Conservation (phyloP, 2,113 vertebrate species). For the Gulo gulo region DNA sequence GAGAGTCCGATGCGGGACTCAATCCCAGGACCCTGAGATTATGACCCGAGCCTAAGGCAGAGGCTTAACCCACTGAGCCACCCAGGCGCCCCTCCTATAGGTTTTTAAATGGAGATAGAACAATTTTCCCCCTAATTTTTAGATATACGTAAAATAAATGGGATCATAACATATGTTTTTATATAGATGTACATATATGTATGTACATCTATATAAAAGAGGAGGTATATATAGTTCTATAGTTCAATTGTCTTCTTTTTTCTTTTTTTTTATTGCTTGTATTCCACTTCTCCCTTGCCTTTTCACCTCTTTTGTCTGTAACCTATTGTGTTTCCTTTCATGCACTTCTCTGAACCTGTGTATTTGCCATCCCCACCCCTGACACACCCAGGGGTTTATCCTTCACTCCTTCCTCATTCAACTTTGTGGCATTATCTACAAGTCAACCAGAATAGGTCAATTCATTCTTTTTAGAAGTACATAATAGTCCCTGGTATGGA, state of each 20-base stretch:
- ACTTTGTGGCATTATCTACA: neutral
- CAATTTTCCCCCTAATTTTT: neutral
- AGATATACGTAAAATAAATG: neutral
- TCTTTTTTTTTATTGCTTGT: neutral
- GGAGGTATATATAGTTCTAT: neutral
- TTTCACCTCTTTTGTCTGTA: neutral
- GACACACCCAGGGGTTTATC: neutral
- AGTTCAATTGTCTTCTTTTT: neutral
- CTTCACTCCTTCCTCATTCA: neutral
- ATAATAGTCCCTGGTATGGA: too few relatives aligned
- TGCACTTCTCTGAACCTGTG: neutral
- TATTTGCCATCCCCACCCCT: neutral
- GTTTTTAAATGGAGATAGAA: neutral
- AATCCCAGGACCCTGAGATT: too few relatives aligned
- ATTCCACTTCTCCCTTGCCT: neutral
- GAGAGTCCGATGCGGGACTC: too few relatives aligned
- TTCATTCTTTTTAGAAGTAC: neutral
- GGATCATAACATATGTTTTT: neutral
- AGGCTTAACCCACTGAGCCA: too few relatives aligned
- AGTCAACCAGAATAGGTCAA: neutral
- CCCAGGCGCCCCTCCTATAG: neutral
- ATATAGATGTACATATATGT: neutral
- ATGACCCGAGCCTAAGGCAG: too few relatives aligned
- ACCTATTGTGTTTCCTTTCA: neutral
- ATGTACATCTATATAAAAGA: too few relatives aligned